Conservation (phyloP, 2,888 invertebrate species). For the Drosophila pseudotakahashii region DNA sequence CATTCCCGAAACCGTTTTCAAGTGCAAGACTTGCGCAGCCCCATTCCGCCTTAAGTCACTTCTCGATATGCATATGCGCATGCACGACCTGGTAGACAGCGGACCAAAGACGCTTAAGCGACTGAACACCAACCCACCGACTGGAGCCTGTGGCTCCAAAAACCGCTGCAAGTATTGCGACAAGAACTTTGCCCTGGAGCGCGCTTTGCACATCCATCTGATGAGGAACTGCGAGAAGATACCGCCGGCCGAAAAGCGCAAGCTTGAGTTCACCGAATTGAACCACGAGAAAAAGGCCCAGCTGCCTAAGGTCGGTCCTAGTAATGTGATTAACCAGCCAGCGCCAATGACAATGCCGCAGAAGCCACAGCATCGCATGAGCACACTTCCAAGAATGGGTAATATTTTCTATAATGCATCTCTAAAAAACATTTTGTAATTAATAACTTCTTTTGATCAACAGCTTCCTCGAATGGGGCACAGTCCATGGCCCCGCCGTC, state of each 20-base stretch:
- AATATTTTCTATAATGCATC: background rate
- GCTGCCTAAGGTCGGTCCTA: constrained; percentile 59
- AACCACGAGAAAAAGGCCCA: constrained; percentile 79
- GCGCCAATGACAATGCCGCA: background rate
- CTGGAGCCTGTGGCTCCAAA: constrained; percentile 1
- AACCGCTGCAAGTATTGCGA: constrained; percentile 81
- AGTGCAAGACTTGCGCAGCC: constrained; percentile 68
- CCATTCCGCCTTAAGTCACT: constrained; percentile 67
- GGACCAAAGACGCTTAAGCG: constrained; percentile 28
- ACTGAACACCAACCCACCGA: constrained; percentile 4
- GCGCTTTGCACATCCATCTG: constrained; percentile 80
- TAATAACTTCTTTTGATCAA: background rate
- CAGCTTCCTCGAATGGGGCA: constrained; percentile 8
- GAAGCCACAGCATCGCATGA: constrained; percentile 4
- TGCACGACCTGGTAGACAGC: constrained; percentile 59
- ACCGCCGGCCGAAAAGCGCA: constrained; percentile 80
- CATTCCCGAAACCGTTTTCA: constrained; percentile 7
- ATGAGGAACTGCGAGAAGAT: constrained; percentile 82
- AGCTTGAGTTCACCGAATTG: constrained; percentile 76
- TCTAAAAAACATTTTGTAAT: too few relatives aligned
- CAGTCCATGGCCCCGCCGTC: constrained; percentile 61
- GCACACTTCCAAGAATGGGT: constrained; percentile 23
- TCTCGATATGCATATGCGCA: constrained; percentile 73
- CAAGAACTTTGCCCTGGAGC: constrained; percentile 80
- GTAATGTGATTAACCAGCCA: background rate